Base-by-base conservation (phyloP, 2,888 invertebrate genomes). In the Zhuqinia jingwanae region DNA sequence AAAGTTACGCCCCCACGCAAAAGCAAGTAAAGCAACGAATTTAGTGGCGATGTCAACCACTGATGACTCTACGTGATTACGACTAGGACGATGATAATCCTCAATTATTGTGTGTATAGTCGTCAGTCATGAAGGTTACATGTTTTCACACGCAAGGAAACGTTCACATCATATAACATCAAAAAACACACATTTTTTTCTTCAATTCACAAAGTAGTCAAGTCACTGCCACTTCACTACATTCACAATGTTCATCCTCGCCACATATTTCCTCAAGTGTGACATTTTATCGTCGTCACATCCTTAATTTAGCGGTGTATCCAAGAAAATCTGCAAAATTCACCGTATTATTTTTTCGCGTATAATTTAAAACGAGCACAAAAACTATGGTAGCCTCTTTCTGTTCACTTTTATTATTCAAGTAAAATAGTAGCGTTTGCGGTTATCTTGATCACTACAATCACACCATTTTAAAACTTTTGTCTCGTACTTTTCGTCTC, bases 221-320 rank as follows among this genome's bases (percentile, higher is more conserved):
- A 58, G 30, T 30, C 13, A 63, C 42, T 17, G 20, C 22, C 22
- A 42, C 22, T 36, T 36, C 36, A 36, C 36, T 36, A 8, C 36
- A 8, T 36, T 36, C 36, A 6, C 8, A 36, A 36, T 36, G 36
- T 8, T 36, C 36, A 36, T 36, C 36, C 36, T 36, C 8, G 27
- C 36, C 63, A 36, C 11, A 68, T 17, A 76, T 30, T 76, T 56
- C 56, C 76, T 76, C 76, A 76, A 53, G 36, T 56, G 76, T 76
- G 56, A 76, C 76, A 76, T 58, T 76, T 76, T 76, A 68, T 68
- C 65, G 20, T 76, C 56, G 30, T 36, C 76, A 56, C 56, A 76
- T 76, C 76, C 76, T 76, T 76, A 76, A 76, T 76, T 76, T 58
- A 76, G 20, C 58, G 76, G 76, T 36, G 76, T 22, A 76, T 68